phyloP scores from a whole-genome alignment of 2,797 vertebrate species.

The Bradypodion pumilum region DNA sequence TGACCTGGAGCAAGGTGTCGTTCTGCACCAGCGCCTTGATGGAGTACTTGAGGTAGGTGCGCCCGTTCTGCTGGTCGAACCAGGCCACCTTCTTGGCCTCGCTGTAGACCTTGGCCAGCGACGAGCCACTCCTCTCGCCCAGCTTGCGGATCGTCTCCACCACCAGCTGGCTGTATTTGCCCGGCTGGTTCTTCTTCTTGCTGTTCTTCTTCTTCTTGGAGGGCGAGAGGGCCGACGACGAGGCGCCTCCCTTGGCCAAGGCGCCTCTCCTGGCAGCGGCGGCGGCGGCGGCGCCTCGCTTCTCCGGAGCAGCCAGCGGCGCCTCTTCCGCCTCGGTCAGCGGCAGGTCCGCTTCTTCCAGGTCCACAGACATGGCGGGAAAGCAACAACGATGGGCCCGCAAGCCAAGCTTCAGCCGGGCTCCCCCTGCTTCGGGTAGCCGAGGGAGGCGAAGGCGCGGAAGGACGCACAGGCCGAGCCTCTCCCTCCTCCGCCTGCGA shows the following conservation, averaged over 20 bases:
- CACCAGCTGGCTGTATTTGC: constrained; percentile 85
- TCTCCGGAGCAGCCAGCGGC: constrained; percentile 60
- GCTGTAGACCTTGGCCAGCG: constrained; percentile 83
- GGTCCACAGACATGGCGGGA: constrained; percentile 76
- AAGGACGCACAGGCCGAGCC: not conserved
- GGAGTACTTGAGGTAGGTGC: constrained; percentile 86
- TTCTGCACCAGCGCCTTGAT: constrained; percentile 86
- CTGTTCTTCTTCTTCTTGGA: constrained; percentile 76
- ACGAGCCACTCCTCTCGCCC: constrained; percentile 83
- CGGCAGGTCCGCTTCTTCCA: constrained; percentile 74
- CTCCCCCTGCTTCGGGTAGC: fast-evolving
- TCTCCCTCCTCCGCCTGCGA: not conserved
- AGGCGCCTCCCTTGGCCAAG: constrained; percentile 18
- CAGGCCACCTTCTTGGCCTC: constrained; percentile 84
- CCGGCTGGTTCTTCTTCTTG: constrained; percentile 85
- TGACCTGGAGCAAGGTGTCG: constrained; percentile 85
- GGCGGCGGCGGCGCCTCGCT: constrained; percentile 61
- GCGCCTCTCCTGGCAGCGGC: too few species aligned
- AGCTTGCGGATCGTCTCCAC: constrained; percentile 82
- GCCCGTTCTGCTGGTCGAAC: constrained; percentile 88
- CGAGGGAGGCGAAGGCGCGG: not conserved
- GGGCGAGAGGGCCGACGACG: constrained; percentile 46
- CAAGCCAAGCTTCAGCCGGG: too few species aligned
- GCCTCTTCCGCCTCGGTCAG: constrained; percentile 69
- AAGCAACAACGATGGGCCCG: not conserved